These are phyloP conservation scores for Stichopus horrens DNA, from an alignment of 53 echinoderm and acorn worm species.

Conservation along the genomic window DNA sequence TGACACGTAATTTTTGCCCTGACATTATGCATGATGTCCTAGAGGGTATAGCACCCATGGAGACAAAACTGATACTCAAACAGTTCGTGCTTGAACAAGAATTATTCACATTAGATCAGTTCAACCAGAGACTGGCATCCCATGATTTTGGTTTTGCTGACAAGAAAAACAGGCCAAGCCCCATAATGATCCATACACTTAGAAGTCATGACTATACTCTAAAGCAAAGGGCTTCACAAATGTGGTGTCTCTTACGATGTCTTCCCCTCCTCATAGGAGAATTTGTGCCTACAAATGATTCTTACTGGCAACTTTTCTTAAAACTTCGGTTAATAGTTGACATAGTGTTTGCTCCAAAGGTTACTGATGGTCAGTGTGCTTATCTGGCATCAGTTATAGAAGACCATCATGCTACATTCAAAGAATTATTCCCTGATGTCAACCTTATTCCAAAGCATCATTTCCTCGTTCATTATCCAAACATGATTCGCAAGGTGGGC, in stretches of 20 bases:
- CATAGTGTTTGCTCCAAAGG: constrained; percentile 56
- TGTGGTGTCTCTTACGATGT: constrained; percentile 62
- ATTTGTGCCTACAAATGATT: constrained; percentile 46
- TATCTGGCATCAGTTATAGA: constrained; percentile 49
- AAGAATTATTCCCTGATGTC: constrained; percentile 17
- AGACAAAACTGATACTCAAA: constrained; percentile 58
- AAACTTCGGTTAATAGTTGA: constrained; percentile 52
- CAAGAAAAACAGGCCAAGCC: constrained; percentile 59
- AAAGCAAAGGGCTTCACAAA: constrained; percentile 70
- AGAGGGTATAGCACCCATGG: constrained; percentile 67
- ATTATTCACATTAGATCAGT: constrained; percentile 38
- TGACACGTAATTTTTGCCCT: constrained; percentile 42
- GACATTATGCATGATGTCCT: constrained; percentile 74
- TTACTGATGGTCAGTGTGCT: constrained; percentile 6
- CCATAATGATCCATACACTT: constrained; percentile 31
- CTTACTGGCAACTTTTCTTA: constrained; percentile 46
- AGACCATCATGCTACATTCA: constrained; percentile 57
- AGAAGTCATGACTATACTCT: constrained; percentile 62
- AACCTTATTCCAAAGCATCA: constrained; percentile 57
- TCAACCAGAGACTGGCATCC: constrained; percentile 48
- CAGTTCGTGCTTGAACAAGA: constrained; percentile 48
- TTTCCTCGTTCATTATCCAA: constrained; percentile 54
- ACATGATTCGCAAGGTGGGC: constrained; percentile 31
- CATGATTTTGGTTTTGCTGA: constrained; percentile 57
- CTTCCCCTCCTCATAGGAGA: constrained; percentile 61